Percentiles rank a stretch among this genome's conserved stretches.
Evolutionary conservation across 2,797 vertebrate genomes (phyloP).

Genomic region (Hoplostethus atlanticus): DNA sequence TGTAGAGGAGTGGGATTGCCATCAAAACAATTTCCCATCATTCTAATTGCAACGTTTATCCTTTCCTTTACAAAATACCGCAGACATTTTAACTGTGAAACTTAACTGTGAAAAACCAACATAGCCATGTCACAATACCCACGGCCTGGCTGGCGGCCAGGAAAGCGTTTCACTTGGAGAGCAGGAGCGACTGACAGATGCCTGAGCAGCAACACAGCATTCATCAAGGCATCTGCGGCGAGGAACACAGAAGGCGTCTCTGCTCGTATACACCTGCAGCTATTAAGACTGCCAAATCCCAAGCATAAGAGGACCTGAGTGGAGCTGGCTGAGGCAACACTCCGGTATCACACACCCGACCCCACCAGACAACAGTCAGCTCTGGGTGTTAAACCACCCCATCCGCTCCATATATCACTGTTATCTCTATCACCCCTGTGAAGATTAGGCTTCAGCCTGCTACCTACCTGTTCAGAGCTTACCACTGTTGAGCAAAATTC

Average conservation of each 20-base stretch:
- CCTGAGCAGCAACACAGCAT: constrained; percentile 57
- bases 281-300: constrained; percentile 63
- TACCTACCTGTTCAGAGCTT: constrained; percentile 51
- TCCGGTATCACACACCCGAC: constrained; percentile 72
- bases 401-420: constrained; percentile 78
- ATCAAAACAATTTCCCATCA: not conserved
- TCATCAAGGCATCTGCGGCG: constrained; percentile 67
- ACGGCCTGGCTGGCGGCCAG: constrained; percentile 39
- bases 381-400: constrained; percentile 75
- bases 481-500: constrained; percentile 32
- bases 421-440: constrained; percentile 77
- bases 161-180: constrained; percentile 63
- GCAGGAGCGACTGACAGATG: constrained; percentile 70
- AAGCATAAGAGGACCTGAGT: constrained; percentile 53
- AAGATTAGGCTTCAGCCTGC: constrained; percentile 76
- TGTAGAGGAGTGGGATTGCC: not conserved
- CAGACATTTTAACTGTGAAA: not conserved
- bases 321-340: constrained; percentile 54
- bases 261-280: constrained; percentile 64
- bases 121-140: constrained; percentile 26
- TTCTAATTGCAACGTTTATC: not conserved
- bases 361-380: constrained; percentile 75
- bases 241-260: constrained; percentile 46
- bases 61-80: not conserved
- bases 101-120: constrained; percentile 38